Conservation (phyloP, 2,113 vertebrate species). For the Todiramphus saurophagus region DNA sequence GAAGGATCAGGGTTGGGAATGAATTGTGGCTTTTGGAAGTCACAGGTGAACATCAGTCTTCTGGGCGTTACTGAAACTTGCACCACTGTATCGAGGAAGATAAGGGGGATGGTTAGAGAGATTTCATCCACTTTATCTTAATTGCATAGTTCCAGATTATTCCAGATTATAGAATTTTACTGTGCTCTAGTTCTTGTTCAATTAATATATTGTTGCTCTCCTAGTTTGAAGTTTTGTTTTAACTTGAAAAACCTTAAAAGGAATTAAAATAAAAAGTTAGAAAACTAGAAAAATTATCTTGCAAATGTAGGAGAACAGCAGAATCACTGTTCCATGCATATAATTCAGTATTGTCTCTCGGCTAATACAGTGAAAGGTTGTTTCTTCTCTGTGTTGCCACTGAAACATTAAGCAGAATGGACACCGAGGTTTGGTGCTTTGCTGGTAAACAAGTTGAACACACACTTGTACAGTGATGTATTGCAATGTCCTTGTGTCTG, state of each 20-base stretch:
- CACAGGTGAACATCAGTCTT: background rate
- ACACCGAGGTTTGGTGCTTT: background rate
- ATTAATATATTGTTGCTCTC: background rate
- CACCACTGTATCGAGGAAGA: background rate
- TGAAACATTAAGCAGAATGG: background rate
- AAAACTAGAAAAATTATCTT: background rate
- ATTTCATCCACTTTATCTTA: background rate
- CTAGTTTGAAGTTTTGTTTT: background rate
- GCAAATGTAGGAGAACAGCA: background rate
- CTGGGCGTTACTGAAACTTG: background rate
- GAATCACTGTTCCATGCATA: background rate
- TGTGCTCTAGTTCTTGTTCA: background rate
- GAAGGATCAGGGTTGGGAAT: background rate
- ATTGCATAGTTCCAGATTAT: background rate
- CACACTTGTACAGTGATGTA: background rate
- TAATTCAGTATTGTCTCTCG: background rate
- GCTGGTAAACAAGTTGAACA: background rate
- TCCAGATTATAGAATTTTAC: background rate
- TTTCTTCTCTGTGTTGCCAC: background rate
- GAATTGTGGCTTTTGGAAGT: background rate
- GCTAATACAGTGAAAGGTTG: background rate
- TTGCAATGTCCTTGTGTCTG: background rate
- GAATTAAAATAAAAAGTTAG: no score
- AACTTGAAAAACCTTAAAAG: background rate
- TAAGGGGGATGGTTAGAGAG: background rate